Evolutionary conservation across 2,888 invertebrate genomes (phyloP).

Genomic region (Agonopterix subpropinquella): DNA sequence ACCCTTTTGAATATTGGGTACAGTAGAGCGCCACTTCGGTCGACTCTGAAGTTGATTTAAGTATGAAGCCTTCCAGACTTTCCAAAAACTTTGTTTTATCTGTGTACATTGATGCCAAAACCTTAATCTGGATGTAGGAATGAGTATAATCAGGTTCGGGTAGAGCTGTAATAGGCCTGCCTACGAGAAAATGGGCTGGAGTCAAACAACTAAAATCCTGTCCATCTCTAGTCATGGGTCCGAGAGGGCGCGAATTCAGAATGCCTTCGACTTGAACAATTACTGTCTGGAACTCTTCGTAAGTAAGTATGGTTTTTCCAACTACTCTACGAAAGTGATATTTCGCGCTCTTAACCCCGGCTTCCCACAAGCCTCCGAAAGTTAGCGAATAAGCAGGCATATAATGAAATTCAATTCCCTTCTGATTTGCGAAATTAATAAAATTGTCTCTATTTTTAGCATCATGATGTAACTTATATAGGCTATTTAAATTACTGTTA

Average conservation of each 20-base stretch:
- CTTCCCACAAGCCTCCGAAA: conserved; percentile 12
- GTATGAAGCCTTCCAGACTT: neutral
- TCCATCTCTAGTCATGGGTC: conserved; percentile 18
- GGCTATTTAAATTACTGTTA: neutral
- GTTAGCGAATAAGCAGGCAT: conserved; percentile 10
- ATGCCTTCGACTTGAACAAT: conserved; percentile 17
- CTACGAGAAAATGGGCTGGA: conserved; percentile 29
- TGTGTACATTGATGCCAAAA: neutral
- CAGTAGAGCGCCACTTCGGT: neutral
- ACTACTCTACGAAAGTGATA: conserved; percentile 8
- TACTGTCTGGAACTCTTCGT: conserved; percentile 8
- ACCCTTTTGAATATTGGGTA: neutral
- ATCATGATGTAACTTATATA: neutral
- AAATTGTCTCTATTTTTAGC: neutral
- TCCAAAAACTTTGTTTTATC: neutral
- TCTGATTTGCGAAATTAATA: neutral
- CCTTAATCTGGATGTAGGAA: neutral
- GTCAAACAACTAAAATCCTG: conserved; percentile 20
- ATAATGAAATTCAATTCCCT: conserved; percentile 8
- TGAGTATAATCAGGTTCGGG: neutral
- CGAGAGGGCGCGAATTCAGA: conserved; percentile 23
- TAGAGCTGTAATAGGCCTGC: conserved; percentile 11
- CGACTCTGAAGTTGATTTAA: neutral
- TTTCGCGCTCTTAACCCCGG: too few species aligned
- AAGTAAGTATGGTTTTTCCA: conserved; percentile 1